Base-by-base conservation (phyloP, 1,140 invertebrate genomes). In the Pseudomyrmex pallidus region DNA sequence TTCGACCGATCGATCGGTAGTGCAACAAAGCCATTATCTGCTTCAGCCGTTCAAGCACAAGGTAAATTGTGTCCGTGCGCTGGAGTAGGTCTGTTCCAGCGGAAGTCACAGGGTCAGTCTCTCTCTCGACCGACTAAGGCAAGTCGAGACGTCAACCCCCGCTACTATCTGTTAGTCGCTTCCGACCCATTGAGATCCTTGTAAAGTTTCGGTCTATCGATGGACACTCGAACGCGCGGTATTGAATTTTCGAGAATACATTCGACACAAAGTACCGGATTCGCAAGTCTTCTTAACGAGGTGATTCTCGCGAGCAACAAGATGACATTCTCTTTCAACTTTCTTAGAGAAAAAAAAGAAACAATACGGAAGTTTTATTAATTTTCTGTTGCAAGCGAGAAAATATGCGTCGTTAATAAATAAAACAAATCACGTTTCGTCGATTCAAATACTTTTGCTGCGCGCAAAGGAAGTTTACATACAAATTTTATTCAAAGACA, bases 1-100 rank as follows among this genome's bases (percentile, higher is more conserved):
- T 86, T 80, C 89, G 82, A 86, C 83, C 86, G 89, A 90, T 90
- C 82, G 86, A 82, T 80, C 74, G 62, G 61, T 74, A 62, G 74
- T 80, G 85, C 90, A 90, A 87, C 90, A 85, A 86, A 90, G 83
- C 88, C 90, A 90, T 91, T 91, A 91, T 89, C 89, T 85, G 85
- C 78, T 87, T 84, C 89, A 84, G 66, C 87, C 89, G 85, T 74
- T 87, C 80, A 82, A 85, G 85, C 89, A 83, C 74, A 84, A 89
- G 87, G 88, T 89, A 89, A 89, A 89, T 88, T 86, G 87, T 86
- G 74, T 89, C 87, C 68, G 77, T 84, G 80, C 35, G 64, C 61
- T 86, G 62, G 44, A 89, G 84, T 80, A 82, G 85, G 85, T 84
- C 61, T 86, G 88, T 86, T 89, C 85, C 57, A 76, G 66, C 87